Conservation (phyloP, 2,113 vertebrate genomes). For the Poeciliopsis prolifica region DNA sequence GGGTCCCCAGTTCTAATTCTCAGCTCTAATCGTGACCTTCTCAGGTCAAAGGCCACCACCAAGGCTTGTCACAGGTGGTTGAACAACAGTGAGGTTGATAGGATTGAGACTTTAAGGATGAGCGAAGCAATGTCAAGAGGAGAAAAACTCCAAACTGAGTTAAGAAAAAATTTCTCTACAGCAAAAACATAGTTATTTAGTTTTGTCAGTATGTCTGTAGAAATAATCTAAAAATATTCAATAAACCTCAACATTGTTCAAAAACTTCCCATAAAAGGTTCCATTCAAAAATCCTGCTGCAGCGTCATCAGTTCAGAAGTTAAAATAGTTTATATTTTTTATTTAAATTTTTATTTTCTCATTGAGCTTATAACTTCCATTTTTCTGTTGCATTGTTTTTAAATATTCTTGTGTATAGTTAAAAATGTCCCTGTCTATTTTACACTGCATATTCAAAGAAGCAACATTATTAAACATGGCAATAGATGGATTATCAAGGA, state of each 20-base stretch:
- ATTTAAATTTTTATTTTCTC: not conserved
- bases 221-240: no score
- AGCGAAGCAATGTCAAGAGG: conserved; percentile 42
- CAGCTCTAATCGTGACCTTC: conserved; percentile 58
- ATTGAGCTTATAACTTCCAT: not conserved
- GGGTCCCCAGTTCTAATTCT: conserved; percentile 40
- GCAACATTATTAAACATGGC: no score
- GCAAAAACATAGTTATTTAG: no score
- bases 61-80: conserved; percentile 73
- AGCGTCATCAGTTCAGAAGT: no score
- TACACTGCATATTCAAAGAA: not conserved
- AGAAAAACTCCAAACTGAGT: conserved; percentile 37
- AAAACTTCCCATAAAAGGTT: no score
- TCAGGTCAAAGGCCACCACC: conserved; percentile 56
- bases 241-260: no score
- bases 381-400: not conserved
- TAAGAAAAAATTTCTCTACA: no score
- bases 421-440: not conserved
- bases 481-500: no score
- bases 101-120: conserved; percentile 73
- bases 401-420: not conserved
- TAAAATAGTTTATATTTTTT: no score
- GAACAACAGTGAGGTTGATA: conserved; percentile 71
- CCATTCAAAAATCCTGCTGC: no score
- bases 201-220: no score